Evolutionary conservation across 92 coral and sea anemone species (phyloP).

Genomic region (Parazoanthus darwini): DNA sequence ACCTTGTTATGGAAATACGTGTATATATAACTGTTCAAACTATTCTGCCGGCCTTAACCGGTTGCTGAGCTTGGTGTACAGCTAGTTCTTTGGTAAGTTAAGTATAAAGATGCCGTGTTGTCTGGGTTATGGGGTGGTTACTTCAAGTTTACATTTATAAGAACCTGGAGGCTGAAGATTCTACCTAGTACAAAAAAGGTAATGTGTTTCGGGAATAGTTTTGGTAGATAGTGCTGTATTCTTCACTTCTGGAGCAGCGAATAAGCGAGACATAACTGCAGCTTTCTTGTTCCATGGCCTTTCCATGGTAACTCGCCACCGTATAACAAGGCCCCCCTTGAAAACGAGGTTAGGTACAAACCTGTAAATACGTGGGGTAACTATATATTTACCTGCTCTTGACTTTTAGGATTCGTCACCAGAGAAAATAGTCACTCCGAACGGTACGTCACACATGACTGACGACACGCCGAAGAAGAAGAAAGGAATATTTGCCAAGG

Average conservation of each 20-base stretch:
- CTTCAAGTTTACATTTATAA: too few species aligned
- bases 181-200: too few species aligned
- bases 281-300: too few species aligned
- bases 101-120: too few species aligned
- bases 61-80: not conserved
- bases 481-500: conserved; percentile 91
- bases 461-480: conserved; percentile 77
- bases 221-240: too few species aligned
- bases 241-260: too few species aligned
- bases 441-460: conserved; percentile 58
- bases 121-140: too few species aligned
- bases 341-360: not conserved
- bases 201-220: too few species aligned
- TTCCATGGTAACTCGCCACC: too few species aligned
- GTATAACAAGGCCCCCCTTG: not conserved
- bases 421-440: conserved; percentile 65
- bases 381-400: not conserved
- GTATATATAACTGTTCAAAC: not conserved
- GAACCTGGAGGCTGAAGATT: too few species aligned
- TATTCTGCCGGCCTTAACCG: not conserved
- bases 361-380: not conserved
- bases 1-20: not conserved
- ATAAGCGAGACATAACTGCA: too few species aligned
- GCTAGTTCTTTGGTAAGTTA: too few species aligned
- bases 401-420: conserved; percentile 58